Evolutionary conservation across 1,140 invertebrate genomes (phyloP), one percentile per base, ranked within the genome.

Genomic region (Hyphantria cunea): DNA sequence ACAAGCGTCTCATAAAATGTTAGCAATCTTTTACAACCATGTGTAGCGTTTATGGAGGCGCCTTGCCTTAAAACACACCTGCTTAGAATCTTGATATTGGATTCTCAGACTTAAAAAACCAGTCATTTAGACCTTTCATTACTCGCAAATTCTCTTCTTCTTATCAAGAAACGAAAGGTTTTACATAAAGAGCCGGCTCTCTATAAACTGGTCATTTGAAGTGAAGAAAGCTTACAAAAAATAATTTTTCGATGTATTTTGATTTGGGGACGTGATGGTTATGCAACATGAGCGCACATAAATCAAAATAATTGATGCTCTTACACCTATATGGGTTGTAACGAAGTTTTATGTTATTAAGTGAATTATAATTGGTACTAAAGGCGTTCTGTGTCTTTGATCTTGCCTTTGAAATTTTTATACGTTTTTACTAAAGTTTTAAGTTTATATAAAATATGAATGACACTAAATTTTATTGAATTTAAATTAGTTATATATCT

Each of bases 71-170:
- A 80, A 83, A 77, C 74, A 81, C 82, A 86, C 82, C 82, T 86
- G 84, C 84, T 78, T 83, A 82, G 84, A 86, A 86, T 86, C 74
- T 74, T 80, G 72, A 86, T 82, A 84, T 76, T 78, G 77, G 76
- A 80, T 82, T 84, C 80, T 65, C 76, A 84, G 77, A 79, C 75
- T 73, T 70, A 55, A 64, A 61, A 73, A 84, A 80, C 81, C 82
- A 86, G 70, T 65, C 52, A 67, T 33, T 25, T 51, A 74, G 84
- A 83, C 55, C 82, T 64, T 41, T 42, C 53, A 39, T 54, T 65
- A 58, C 50, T 34, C 13, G 64, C 66, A 61, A 73, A 67, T 58
- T 39, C 49, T 39, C 39, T 64, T 51, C 47, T 66, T 70, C 68
- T 48, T 50, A 37, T 14, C 15, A 54, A 53, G 55, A 66, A 17